A percentile compares a stretch with the other conserved stretches of the same genome.
Evolutionary conservation across 92 coral and sea anemone species (phyloP).

Genomic region (Blastomussa wellsi): DNA sequence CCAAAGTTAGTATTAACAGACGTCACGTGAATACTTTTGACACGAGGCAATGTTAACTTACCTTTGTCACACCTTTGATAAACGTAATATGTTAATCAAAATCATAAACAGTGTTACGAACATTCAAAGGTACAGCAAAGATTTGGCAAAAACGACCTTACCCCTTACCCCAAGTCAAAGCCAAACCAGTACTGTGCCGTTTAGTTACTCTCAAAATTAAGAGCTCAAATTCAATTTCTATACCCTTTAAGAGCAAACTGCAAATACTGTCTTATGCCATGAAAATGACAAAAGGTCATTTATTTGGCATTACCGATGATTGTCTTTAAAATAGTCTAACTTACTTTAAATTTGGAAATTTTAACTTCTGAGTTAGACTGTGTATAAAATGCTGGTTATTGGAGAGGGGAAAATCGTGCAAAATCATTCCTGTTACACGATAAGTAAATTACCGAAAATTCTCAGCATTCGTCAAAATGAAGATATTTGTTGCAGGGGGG

Average conservation of each 20-base stretch:
- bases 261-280: background rate
- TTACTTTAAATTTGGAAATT: background rate
- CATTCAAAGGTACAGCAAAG: too few relatives aligned
- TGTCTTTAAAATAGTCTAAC: background rate
- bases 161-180: too few relatives aligned
- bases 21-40: too few relatives aligned
- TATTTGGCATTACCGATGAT: too few relatives aligned
- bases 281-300: too few relatives aligned
- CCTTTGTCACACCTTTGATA: too few relatives aligned
- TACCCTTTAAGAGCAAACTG: background rate
- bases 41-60: too few relatives aligned
- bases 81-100: too few relatives aligned
- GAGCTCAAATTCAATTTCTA: background rate
- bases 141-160: too few relatives aligned
- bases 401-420: background rate
- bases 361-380: background rate
- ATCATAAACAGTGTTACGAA: too few relatives aligned
- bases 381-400: background rate
- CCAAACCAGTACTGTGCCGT: too few relatives aligned
- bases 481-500: background rate
- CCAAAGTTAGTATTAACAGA: too few relatives aligned
- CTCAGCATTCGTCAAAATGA: background rate
- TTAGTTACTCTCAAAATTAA: background rate
- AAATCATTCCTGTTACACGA: background rate
- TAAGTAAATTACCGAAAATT: background rate